Evolutionary conservation across 2,113 vertebrate genomes (phyloP), one percentile per base, ranked within the genome.

Genomic region (Amblyopsis rosae): DNA sequence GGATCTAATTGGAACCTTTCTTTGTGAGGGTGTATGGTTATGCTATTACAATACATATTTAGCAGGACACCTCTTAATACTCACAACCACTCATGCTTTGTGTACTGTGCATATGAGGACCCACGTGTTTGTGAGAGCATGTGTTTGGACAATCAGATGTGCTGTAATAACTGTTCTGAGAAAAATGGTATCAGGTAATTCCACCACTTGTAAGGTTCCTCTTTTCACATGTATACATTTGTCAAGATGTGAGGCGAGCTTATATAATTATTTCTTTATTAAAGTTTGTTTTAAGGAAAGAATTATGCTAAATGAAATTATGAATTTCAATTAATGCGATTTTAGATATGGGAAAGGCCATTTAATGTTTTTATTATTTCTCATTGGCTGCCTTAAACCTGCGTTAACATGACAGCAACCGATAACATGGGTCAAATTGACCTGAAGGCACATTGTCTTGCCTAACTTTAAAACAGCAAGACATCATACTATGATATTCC

Each of bases 141-240:
- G 41, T 33, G 17, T 64, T 53, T 64, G 17, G 62, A 53, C 62
- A 33, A 33, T 11, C 47, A 63, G 61, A 63, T 62, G 60, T 62
- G 19, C 47, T 26, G 56, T 45, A 32, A 45, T 32, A 19, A 9
- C 17, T 66, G 56, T 56, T 47, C 35, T 46, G 35, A 35, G 17
- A 51, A 12, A 12, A 51, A 47, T 41, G 11, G 59, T 48, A 33
- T 17, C 47, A 16, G 47, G 17, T 67, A 54, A 33, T 46, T 32
- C 32, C 19, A n/a, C 41, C 10, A 3, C 9, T 60, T 53, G 48
- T 6, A 41, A 57, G 62, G 49, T 54, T 57, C 32, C 45, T 74
- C 65, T 61, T 10, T 11, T 19, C 35, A 62, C 8, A 62, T 19
- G 9, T 35, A 17, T 16, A 46, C 35, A 46, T 35, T n/a, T 15